Conservation (phyloP, 2,888 invertebrate genomes). For the Lacanobia oleracea region DNA sequence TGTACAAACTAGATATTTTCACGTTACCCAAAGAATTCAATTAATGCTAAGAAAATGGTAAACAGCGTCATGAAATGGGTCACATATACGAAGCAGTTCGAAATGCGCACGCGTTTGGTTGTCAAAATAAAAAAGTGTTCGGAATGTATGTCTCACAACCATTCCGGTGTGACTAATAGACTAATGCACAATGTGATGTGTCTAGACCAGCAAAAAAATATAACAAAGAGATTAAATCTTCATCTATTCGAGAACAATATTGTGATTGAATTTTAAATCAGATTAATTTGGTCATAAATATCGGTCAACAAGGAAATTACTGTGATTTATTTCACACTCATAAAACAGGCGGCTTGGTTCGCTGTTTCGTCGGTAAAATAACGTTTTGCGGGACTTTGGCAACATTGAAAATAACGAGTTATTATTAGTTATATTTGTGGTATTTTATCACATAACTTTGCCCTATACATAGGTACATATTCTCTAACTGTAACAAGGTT, state of each 20-base stretch:
- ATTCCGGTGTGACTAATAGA: slow-evolving; percentile 51
- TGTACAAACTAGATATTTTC: slow-evolving; percentile 2
- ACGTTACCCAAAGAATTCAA: slow-evolving; percentile 10
- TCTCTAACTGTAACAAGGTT: neutral
- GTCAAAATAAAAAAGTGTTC: slow-evolving; percentile 47
- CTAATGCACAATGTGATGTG: slow-evolving; percentile 49
- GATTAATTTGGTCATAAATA: slow-evolving; percentile 41
- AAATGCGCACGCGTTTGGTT: slow-evolving; percentile 30
- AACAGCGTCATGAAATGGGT: slow-evolving; percentile 45
- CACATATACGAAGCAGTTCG: slow-evolving; percentile 27
- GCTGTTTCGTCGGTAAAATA: neutral
- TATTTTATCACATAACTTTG: neutral
- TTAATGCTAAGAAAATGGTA: slow-evolving; percentile 34
- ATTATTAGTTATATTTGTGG: neutral
- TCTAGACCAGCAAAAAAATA: slow-evolving; percentile 61
- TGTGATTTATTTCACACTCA: slow-evolving; percentile 15
- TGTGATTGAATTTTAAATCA: slow-evolving; percentile 27
- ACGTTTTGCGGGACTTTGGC: neutral
- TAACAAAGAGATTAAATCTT: slow-evolving; percentile 48
- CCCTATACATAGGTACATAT: neutral
- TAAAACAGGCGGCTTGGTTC: slow-evolving; percentile 7
- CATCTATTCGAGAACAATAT: slow-evolving; percentile 31
- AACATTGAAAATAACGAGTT: slow-evolving; percentile 3
- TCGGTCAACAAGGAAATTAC: slow-evolving; percentile 33
- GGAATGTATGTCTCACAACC: slow-evolving; percentile 45